Base-by-base conservation (phyloP, 1,140 invertebrate species). In the Nixonia krombeini region DNA sequence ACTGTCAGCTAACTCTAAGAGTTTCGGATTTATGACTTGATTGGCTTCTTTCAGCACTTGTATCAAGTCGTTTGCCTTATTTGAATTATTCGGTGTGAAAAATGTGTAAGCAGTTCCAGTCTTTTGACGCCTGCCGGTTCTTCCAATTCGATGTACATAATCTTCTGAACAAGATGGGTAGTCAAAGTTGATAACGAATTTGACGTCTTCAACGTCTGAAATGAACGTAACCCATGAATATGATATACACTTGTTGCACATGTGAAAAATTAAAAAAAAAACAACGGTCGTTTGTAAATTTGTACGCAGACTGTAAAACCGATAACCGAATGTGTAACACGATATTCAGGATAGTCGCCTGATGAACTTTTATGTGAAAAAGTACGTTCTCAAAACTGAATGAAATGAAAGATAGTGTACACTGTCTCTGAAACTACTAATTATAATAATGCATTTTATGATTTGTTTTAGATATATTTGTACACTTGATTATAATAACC, bases 171-270 rank as follows among this genome's bases (percentile, higher is more conserved):
- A 96, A 73, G 94, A 97, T 10, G 98, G 98, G 87, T 99, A 99
- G 86, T 99, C 98, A 89, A 95, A 99, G 89, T 99, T 99, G 80
- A 99, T 98, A 29, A 99, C 98, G 89, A 97, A 99, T 86, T 99
- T 99, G 51, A 99, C 97, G 87, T 99, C 98, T 86, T 98, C 95
- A 79, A 99, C 97, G 92, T 99, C 97, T 99, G 88, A 84, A 89
- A 86, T 61, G 53, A 82, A 80, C 29, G 29, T 26, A 13, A 51
- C 35, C 5, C 42, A 45, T 72, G 53, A 62, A 33, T 13, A 47
- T 9, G 1, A 13, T 28, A 33, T 15, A 5, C 17, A 13, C 53
- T 16, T 8, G n/a, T 40, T 23, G 3, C 5, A 13, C 4, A 9
- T 17, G 7, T 9, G 29, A n/a, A 17, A 23, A 29, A 52, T 25